phyloP scores from a whole-genome alignment of 2,888 invertebrate genomes.

The Fragum whitleyi region DNA sequence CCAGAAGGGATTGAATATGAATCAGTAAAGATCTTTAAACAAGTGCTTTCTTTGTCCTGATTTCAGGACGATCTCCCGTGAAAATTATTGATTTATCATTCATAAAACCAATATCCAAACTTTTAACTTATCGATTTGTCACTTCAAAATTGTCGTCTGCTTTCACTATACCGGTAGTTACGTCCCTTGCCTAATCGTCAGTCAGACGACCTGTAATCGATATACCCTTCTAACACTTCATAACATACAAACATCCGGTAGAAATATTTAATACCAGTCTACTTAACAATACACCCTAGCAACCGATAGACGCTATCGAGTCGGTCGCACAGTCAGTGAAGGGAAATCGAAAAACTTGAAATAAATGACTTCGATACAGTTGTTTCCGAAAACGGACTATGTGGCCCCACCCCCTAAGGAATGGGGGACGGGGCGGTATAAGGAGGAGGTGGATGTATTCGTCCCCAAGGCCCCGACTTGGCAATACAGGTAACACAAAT shows the following conservation, averaged over 20 bases:
- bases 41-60: too few relatives aligned
- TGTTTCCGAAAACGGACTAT: constrained; percentile 69
- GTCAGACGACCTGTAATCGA: not conserved
- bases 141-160: constrained; percentile 2
- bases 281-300: constrained; percentile 64
- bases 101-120: too few relatives aligned
- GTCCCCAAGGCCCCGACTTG: constrained; percentile 75
- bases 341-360: constrained; percentile 23
- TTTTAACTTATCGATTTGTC: too few relatives aligned
- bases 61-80: too few relatives aligned
- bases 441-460: constrained; percentile 72
- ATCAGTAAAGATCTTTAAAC: too few relatives aligned
- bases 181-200: not conserved
- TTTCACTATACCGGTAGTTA: not conserved
- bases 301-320: constrained; percentile 65
- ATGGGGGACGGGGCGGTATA: constrained; percentile 75
- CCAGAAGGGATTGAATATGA: too few relatives aligned
- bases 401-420: constrained; percentile 67
- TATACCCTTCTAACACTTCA: constrained; percentile 7
- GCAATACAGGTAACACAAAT: constrained; percentile 71
- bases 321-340: constrained; percentile 17
- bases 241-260: constrained; percentile 29
- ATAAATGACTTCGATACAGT: constrained; percentile 73
- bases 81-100: too few relatives aligned
- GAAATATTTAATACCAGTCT: constrained; percentile 8